Evolutionary conservation across 2,113 vertebrate species (phyloP), one percentile per base, ranked within the genome.

Genomic region (Callipepla californica): DNA sequence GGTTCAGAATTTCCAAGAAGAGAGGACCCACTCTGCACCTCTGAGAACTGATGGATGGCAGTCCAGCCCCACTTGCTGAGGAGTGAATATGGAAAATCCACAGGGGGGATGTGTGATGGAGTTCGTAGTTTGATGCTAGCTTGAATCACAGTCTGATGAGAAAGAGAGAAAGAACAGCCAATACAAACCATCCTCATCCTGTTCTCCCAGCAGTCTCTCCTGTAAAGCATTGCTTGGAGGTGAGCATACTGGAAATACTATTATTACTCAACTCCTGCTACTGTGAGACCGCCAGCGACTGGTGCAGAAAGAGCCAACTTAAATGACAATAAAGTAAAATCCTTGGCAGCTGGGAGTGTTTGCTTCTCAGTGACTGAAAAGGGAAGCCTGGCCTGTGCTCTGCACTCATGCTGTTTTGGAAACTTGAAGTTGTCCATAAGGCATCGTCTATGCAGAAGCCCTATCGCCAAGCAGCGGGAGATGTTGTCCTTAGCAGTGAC

Each of bases 301-400:
- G 28, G 34, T 57, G 89, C 80, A 22, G 85, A 80, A 92, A 57
- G 61, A 96, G 97, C 96, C 97, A 98, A 96, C 86, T 95, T 73
- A 96, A 97, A 96, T 96, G 97, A 97, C 97, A 97, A 97, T 97
- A 97, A 98, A 97, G 95, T 75, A 97, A 97, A 96, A 91, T 51
- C 91, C 47, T 96, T 97, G 97, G 97, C 97, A 97, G 96, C 83
- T 26, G 42, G 44, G 87, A 87, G 53, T 80, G 86, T 96, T 97
- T 96, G 81, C 80, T 92, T 94, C 85, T 95, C 18, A 0, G 67
- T 80, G 88, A 76, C 94, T 96, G 96, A 95, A 85, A 92, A 92
- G 38, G 92, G 85, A 85, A 86, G 72, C 21, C 76, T 90, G 97
- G 96, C 95, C 93, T 50, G 58, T 4, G 68, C 67, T 90, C 90